Base-by-base conservation (phyloP, 2,888 invertebrate genomes). In the Idaea dimidiata region DNA sequence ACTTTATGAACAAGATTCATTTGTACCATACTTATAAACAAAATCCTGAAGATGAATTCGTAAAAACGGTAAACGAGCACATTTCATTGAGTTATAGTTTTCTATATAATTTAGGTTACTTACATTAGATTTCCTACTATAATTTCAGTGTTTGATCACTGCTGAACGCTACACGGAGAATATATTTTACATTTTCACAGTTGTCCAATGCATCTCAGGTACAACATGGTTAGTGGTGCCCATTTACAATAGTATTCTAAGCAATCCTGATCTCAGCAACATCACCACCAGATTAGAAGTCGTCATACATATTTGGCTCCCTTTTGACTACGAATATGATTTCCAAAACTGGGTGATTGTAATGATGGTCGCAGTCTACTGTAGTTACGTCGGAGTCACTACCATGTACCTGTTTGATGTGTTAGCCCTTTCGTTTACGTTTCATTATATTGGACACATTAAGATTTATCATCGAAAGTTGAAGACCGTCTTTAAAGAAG, bases 401-500 rank as follows among this genome's bases (percentile, higher is more conserved):
- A 59, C 77, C 0, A 59, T 81, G 0, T 60, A 69, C 1, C 16
- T 73, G 0, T 80, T 74, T 56, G 80, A 81, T 63, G 67, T 71
- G 6, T 61, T 76, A 4, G 78, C 75, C 43, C 73, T 79, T 16
- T 69, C 74, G 0, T 69, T 78, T 59, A 62, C 82, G 17, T 79
- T 74, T 57, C 78, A 83, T 66, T 59, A 83, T 1, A 76, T 79
- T 54, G 80, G 80, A 0, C 83, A 83, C 61, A 74, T 83, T n/a
- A 66, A 78, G 17, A 73, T 81, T 57, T 66, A 82, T 24, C 80
- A 77, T 58, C 56, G 81, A 17, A 71, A 63, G 56, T 8, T 17
- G 55, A 32, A 61, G 8, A 43, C 43, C 14, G 0, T 43, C 14
- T 43, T 43, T 43, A 14, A 6, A 14, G 43, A 43, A 43, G 43